Conservation (phyloP, 1,140 invertebrate genomes). For the Metopolophium dirhodum region DNA sequence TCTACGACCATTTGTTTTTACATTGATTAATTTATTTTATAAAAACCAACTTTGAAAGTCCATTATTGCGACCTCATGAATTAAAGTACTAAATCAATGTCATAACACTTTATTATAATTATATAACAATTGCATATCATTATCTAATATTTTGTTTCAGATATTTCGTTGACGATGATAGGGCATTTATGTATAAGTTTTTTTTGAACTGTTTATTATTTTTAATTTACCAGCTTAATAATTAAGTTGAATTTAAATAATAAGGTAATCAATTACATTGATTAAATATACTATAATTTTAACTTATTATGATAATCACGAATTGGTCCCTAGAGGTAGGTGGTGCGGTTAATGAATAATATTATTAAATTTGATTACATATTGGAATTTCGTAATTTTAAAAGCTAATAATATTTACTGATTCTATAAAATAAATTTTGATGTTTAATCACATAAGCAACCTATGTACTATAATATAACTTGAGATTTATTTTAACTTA, state of each 20-base stretch:
- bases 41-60: constrained; percentile 23
- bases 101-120: background rate
- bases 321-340: background rate
- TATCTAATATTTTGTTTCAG: background rate
- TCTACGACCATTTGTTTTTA: background rate
- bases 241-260: background rate
- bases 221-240: background rate
- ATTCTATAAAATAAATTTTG: background rate
- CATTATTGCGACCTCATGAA: background rate
- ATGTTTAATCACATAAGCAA: too few species aligned
- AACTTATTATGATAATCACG: background rate
- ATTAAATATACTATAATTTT: background rate
- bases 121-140: background rate
- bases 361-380: background rate
- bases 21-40: constrained; percentile 4
- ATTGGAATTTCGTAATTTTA: background rate
- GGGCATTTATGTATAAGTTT: background rate
- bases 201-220: background rate
- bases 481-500: background rate
- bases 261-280: background rate
- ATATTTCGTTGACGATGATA: background rate
- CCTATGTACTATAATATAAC: background rate
- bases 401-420: background rate
- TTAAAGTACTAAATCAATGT: constrained; percentile 13
- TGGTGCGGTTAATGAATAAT: background rate